Evolutionary conservation across 2,888 invertebrate species (phyloP), one percentile per base, ranked within the genome.

Genomic region (Platynereis dumerilii): DNA sequence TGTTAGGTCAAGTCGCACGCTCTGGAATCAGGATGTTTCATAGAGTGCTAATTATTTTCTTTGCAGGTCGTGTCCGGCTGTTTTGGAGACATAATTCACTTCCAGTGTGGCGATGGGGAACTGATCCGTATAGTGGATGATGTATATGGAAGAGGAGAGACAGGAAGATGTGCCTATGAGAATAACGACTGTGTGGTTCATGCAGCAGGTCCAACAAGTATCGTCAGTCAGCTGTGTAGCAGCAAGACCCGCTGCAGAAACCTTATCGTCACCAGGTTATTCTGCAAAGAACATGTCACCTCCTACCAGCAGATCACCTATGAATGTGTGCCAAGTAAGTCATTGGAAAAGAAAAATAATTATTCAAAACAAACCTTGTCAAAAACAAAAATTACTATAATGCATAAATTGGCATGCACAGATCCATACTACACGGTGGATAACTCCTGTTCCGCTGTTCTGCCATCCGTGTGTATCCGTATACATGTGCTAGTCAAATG

Each of bases 201-300:
- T n/a, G 61, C 61, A 7, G 61, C 34, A 17, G 61, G 61, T 1
- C 61, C 53, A 42, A 54, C 52, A 39, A 54, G 54, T 27, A 61
- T 61, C 24, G 61, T 61, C 39, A 61, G 54, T 26, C 61, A 61
- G 24, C 52, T 61, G 26, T 61, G 61, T 39, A 54, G 54, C 54
- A 61, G 61, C 55, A 61, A 61, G 24, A 61, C 61, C 26, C 28
- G 61, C 42, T 61, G 61, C 42, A 53, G 48, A 39, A 61, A 61
- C 55, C 52, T 61, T 27, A 61, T 61, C 17, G 61, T 61, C 39
- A 61, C 61, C 7, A 7, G 61, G 42, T 28, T 44, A 2, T 61
- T 61, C 55, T 61, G 61, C 34, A 54, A 42, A 2, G 61, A 61
- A 39, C 34, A 52, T 15, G 61, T 61, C 28, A 61, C 54, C n/a